A percentile compares a stretch with the other conserved stretches of the same genome.
These are phyloP conservation scores for Rhagoletis zephyria DNA, from an alignment of 1,140 invertebrate genomes.

Conservation along the genomic window DNA sequence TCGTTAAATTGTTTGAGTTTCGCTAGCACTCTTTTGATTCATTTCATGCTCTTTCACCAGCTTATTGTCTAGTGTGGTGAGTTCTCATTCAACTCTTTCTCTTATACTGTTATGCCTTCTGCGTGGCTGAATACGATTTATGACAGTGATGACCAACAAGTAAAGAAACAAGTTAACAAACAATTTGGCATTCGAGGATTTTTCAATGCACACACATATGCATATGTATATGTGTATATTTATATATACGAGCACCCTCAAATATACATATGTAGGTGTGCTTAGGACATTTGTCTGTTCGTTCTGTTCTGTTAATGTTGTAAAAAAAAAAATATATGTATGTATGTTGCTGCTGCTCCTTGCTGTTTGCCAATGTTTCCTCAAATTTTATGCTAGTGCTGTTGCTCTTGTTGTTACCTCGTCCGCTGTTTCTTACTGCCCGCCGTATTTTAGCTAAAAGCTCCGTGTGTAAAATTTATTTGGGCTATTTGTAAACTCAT, in stretches of 20 bases:
- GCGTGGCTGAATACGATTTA: neutral
- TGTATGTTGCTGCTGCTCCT: neutral
- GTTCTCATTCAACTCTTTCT: neutral
- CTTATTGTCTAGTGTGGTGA: neutral
- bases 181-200: neutral
- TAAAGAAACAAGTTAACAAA: slow-evolving; percentile 15
- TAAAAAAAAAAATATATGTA: no score
- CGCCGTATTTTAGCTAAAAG: slow-evolving; percentile 15
- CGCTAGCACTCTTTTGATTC: no score
- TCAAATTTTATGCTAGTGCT: neutral
- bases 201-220: neutral
- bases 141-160: neutral
- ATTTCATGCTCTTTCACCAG: neutral
- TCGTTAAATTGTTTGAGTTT: no score
- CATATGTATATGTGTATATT: neutral
- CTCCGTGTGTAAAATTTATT: slow-evolving; percentile 23
- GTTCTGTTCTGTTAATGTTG: neutral
- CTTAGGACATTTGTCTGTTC: no score
- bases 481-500: slow-evolving; percentile 31
- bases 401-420: neutral
- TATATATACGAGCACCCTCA: neutral
- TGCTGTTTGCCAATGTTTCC: slow-evolving; percentile 24
- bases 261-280: no score
- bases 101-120: neutral
- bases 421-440: neutral